A percentile compares a stretch with the other conserved stretches of the same genome.
Evolutionary conservation across 2,888 invertebrate species (phyloP).

Genomic region (Caenorhabditis wallacei): DNA sequence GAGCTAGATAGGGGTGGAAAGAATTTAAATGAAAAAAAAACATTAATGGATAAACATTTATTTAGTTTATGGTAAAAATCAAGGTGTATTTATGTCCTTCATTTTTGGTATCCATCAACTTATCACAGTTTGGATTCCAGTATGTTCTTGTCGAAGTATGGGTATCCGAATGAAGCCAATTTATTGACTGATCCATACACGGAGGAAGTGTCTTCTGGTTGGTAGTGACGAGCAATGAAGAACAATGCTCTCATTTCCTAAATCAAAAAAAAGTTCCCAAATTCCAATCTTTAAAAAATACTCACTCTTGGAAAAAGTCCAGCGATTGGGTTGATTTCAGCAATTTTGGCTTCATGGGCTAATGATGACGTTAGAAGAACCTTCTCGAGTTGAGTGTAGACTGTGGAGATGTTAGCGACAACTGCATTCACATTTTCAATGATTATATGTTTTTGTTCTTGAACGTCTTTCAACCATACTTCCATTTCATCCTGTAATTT

Average conservation of each 20-base stretch:
- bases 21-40: no score
- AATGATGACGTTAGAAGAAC: not conserved
- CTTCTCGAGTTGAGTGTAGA: not conserved
- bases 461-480: not conserved
- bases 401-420: not conserved
- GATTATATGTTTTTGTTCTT: not conserved
- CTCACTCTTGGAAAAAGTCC: slow-evolving; percentile 1
- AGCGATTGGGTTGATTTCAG: not conserved
- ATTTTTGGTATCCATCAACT: no score
- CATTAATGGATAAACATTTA: no score
- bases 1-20: no score
- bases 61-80: no score
- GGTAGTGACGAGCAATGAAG: slow-evolving; percentile 15
- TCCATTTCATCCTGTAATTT: not conserved
- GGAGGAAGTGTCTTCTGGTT: not conserved
- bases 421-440: slow-evolving; percentile 15
- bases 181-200: not conserved
- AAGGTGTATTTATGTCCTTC: no score
- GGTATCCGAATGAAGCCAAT: not conserved
- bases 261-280: not conserved
- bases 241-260: slow-evolving; percentile 5
- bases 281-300: not conserved
- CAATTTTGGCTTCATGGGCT: not conserved
- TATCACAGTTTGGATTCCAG: no score
- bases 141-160: not conserved